Conservation (phyloP, 2,888 invertebrate species). For the Trypoxylon attenuatum region DNA sequence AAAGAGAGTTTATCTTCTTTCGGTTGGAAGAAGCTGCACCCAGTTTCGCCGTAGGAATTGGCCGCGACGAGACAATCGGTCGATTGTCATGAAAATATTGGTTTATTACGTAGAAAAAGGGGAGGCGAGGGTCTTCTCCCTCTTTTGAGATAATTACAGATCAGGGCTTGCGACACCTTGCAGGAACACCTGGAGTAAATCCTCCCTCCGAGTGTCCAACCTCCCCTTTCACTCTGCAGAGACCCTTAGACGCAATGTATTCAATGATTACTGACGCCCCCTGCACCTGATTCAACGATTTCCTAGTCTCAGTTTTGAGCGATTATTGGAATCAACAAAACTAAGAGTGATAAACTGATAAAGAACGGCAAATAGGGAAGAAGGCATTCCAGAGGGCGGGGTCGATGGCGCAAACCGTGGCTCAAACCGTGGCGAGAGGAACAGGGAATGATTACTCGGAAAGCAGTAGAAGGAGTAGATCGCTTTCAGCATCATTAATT, state of each 20-base stretch:
- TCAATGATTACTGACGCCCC: not conserved
- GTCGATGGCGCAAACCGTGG: not conserved
- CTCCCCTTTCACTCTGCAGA: constrained; percentile 1
- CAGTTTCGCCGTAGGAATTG: constrained; percentile 43
- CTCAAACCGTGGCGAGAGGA: constrained; percentile 35
- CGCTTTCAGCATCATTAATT: constrained; percentile 72
- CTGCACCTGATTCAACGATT: not conserved
- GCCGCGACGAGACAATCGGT: constrained; percentile 42
- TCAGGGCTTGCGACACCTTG: constrained; percentile 37
- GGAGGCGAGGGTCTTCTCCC: constrained; percentile 4
- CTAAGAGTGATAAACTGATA: not conserved
- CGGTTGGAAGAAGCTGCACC: constrained; percentile 11
- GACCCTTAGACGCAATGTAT: no score
- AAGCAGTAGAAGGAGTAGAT: constrained; percentile 71
- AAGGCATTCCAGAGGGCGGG: not conserved
- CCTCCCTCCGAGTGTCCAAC: not conserved
- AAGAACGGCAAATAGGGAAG: not conserved
- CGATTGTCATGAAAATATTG: constrained; percentile 70
- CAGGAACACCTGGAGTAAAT: constrained; percentile 45
- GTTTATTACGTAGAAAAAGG: constrained; percentile 53
- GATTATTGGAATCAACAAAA: constrained; percentile 21
- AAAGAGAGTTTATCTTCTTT: constrained; percentile 5
- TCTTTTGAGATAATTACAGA: constrained; percentile 55
- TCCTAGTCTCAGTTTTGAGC: not conserved
- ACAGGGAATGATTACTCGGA: constrained; percentile 62